phyloP scores from a whole-genome alignment of 2,113 vertebrate genomes.

The Festucalex cinctus region DNA sequence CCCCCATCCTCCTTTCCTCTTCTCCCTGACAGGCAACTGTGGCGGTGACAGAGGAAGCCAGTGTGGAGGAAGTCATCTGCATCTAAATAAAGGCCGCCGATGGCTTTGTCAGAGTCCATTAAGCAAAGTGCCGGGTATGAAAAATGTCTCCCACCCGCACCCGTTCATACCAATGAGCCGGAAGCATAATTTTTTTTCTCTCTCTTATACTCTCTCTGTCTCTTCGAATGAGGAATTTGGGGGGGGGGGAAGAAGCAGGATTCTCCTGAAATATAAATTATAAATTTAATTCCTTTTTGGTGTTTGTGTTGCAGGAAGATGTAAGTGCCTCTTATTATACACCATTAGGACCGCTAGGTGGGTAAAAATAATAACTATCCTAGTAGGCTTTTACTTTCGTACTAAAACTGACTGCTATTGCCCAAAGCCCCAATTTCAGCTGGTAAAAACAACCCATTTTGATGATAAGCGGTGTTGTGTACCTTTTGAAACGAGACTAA shows the following conservation, averaged over 20 bases:
- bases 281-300: conserved; percentile 26
- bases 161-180: conserved; percentile 40
- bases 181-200: conserved; percentile 36
- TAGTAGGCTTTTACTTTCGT: too few species aligned
- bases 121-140: conserved; percentile 71
- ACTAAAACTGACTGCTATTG: too few species aligned
- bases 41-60: conserved; percentile 53
- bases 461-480: too few species aligned
- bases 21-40: conserved; percentile 37
- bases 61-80: conserved; percentile 66
- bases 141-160: conserved; percentile 49
- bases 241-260: too few species aligned
- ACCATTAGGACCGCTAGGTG: not conserved
- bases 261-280: conserved; percentile 17
- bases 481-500: too few species aligned
- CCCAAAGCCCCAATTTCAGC: too few species aligned
- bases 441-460: too few species aligned
- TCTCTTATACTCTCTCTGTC: conserved; percentile 5
- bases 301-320: not conserved
- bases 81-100: conserved; percentile 71
- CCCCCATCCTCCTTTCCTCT: conserved; percentile 5
- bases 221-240: conserved; percentile 25
- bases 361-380: too few species aligned
- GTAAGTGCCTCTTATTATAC: not conserved
- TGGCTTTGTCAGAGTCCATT: conserved; percentile 74